These are phyloP conservation scores for Ctenochaetus hawaiiensis DNA, from an alignment of 2,797 vertebrate genomes.

Conservation along the genomic window DNA sequence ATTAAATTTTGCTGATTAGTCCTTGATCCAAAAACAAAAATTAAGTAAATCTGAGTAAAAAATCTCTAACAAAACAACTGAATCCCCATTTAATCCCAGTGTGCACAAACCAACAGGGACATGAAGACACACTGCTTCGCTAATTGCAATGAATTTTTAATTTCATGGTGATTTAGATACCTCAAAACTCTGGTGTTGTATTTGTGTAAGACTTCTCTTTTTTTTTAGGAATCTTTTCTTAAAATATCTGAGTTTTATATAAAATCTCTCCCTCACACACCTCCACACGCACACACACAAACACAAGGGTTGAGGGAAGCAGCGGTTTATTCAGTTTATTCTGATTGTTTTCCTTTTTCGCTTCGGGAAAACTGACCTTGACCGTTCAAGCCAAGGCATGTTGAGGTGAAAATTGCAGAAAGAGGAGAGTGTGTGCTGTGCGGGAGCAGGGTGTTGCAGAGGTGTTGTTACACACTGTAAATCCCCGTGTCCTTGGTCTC, in stretches of 20 bases:
- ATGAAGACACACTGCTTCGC: neutral
- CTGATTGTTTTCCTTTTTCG: conserved; percentile 2
- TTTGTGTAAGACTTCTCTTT: neutral
- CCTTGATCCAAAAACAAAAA: neutral
- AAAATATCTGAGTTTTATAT: neutral
- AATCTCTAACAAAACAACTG: neutral
- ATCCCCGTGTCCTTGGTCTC: conserved; percentile 33
- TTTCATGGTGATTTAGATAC: neutral
- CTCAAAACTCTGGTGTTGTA: neutral
- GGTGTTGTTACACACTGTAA: conserved; percentile 47
- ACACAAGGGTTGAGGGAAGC: too few relatives aligned
- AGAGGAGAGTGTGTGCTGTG: neutral
- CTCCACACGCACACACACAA: neutral
- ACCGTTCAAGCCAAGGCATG: neutral
- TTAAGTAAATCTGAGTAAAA: neutral
- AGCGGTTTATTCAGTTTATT: neutral
- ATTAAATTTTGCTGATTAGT: too few relatives aligned
- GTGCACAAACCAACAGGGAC: neutral
- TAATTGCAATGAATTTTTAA: neutral
- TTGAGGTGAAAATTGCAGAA: conserved; percentile 59
- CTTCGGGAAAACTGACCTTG: conserved; percentile 25
- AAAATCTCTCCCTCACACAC: neutral
- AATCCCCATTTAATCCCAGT: neutral
- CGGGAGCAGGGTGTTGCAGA: conserved; percentile 13
- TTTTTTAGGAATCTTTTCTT: neutral